These are phyloP conservation scores for Strigamia crassipes DNA, from an alignment of 2,888 invertebrate species.

Conservation along the genomic window DNA sequence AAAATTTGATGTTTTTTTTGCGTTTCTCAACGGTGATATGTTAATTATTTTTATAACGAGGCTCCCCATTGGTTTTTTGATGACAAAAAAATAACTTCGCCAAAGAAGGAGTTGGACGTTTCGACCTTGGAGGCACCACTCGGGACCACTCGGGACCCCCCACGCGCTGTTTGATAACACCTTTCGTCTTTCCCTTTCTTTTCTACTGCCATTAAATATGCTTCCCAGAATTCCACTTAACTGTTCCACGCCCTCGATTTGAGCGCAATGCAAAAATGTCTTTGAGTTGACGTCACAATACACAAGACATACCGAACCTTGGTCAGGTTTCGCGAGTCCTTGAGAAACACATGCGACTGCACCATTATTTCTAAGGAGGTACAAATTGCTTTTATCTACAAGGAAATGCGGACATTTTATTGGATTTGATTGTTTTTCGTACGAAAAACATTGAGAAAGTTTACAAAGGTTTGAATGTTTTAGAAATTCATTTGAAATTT, in stretches of 20 bases:
- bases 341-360: neutral
- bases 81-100: neutral
- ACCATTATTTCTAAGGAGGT: neutral
- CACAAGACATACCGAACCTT: neutral
- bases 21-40: neutral
- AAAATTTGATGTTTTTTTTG: neutral
- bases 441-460: no score
- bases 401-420: no score
- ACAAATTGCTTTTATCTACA: no score
- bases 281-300: constrained; percentile 2
- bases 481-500: no score
- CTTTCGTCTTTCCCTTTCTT: neutral
- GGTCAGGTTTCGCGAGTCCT: neutral
- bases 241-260: neutral
- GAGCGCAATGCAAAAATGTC: neutral
- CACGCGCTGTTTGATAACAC: neutral
- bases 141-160: neutral
- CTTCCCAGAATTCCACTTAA: constrained; percentile 1
- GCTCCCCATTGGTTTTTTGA: neutral
- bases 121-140: neutral
- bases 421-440: no score
- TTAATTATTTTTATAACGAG: constrained; percentile 12
- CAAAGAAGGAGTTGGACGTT: constrained; percentile 13
- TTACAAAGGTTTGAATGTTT: no score
- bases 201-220: neutral